Conservation (phyloP, 2,888 invertebrate genomes). For the Baronia brevicornis region DNA sequence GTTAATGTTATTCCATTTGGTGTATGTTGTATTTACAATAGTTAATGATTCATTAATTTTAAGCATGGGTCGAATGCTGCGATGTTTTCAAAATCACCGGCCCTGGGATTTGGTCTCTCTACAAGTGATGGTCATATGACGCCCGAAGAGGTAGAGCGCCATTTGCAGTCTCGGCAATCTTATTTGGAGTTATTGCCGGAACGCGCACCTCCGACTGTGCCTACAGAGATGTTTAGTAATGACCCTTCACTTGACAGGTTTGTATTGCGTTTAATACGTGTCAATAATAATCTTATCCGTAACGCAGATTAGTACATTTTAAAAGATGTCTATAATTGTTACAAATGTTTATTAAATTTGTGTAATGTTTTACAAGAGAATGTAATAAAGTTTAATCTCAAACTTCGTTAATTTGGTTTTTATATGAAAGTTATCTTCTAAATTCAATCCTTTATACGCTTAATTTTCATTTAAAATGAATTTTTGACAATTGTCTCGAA, state of each 20-base stretch:
- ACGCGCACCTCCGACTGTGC: constrained; percentile 91
- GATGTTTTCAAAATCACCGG: constrained; percentile 72
- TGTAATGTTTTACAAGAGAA: too few species aligned
- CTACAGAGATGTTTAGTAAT: constrained; percentile 96
- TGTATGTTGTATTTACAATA: background rate
- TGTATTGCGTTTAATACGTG: too few species aligned
- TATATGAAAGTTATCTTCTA: too few species aligned
- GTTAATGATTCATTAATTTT: constrained; percentile 26
- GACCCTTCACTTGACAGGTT: constrained; percentile 92
- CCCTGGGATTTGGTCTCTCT: constrained; percentile 50
- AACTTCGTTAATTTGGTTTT: too few species aligned
- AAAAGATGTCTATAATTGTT: constrained; percentile 13
- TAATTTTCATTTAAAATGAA: too few species aligned
- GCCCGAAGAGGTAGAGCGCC: constrained; percentile 92
- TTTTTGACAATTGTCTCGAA: too few species aligned
- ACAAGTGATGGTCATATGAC: constrained; percentile 88
- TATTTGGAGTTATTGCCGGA: constrained; percentile 88
- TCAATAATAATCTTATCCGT: too few species aligned
- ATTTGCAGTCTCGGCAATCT: constrained; percentile 88
- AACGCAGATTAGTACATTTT: too few species aligned
- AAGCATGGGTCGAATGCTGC: constrained; percentile 72
- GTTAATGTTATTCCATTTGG: constrained; percentile 1
- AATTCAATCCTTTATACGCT: too few species aligned
- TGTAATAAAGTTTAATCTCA: too few species aligned
- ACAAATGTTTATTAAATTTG: constrained; percentile 2